Percentiles rank a stretch among this genome's conserved stretches.
These are phyloP conservation scores for Saccostrea glomerata DNA, from an alignment of 1,140 invertebrate genomes.

Conservation along the genomic window DNA sequence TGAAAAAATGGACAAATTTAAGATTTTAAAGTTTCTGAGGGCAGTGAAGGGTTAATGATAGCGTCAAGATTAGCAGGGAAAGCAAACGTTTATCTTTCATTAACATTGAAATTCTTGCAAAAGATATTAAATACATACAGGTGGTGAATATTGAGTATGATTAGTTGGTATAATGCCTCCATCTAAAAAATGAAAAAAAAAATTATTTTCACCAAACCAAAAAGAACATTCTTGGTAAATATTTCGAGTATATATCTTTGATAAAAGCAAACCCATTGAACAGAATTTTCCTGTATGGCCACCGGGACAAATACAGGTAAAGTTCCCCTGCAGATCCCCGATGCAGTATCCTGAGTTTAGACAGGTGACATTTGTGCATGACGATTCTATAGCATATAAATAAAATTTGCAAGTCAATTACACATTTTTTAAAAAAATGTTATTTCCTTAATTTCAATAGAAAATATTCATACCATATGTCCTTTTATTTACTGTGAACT, in stretches of 20 bases:
- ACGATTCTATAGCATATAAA: neutral
- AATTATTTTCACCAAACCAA: neutral
- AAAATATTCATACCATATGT: neutral
- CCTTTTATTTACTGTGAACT: neutral
- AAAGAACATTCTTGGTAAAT: neutral
- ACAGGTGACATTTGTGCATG: neutral
- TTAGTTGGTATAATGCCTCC: conserved; percentile 4
- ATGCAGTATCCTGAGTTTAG: neutral
- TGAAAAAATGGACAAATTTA: no score
- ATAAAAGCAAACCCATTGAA: neutral
- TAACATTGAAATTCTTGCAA: neutral
- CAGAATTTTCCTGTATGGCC: neutral
- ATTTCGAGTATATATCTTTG: neutral
- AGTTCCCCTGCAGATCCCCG: neutral
- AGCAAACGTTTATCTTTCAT: no score
- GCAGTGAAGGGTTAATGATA: no score
- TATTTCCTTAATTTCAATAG: neutral
- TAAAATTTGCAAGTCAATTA: no score
- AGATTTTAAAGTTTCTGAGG: no score
- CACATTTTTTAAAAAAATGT: no score
- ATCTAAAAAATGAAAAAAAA: neutral
- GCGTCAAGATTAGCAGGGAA: no score
- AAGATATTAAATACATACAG: neutral
- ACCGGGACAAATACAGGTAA: neutral
- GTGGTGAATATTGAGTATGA: conserved; percentile 11